A percentile compares a stretch with the other conserved stretches of the same genome.
Conservation (phyloP, 2,113 vertebrate genomes). For the Phycodurus eques region DNA sequence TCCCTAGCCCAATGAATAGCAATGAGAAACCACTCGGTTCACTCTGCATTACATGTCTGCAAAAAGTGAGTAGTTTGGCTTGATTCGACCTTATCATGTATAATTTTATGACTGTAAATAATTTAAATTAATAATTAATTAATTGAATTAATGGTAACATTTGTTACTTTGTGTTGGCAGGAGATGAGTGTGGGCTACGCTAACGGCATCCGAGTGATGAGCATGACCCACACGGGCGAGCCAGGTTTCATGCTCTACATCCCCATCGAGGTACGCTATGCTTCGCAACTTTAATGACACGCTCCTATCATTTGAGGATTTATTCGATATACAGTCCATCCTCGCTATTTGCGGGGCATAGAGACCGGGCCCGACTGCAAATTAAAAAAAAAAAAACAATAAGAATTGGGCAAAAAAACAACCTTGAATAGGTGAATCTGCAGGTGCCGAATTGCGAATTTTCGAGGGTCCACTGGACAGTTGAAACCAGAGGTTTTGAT, state of each 20-base stretch:
- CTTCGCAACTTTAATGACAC: background rate
- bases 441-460: no score
- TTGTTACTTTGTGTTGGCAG: conserved; percentile 64
- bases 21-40: no score
- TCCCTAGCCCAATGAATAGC: no score
- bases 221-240: conserved; percentile 98
- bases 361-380: no score
- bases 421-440: no score
- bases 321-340: no score
- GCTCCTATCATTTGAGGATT: background rate
- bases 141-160: background rate
- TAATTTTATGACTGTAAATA: conserved; percentile 1
- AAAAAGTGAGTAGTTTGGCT: background rate
- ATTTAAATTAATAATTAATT: background rate
- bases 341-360: no score
- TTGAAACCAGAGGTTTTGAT: no score
- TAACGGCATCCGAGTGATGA: conserved; percentile 98
- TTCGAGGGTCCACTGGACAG: no score
- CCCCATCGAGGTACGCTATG: conserved; percentile 86
- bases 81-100: background rate
- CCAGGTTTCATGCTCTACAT: conserved; percentile 98
- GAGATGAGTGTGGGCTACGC: conserved; percentile 99
- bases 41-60: no score
- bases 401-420: no score
- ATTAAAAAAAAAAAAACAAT: no score